These are phyloP conservation scores for Daubentonia madagascariensis DNA, from an alignment of 2,113 vertebrate genomes.

Conservation along the genomic window DNA sequence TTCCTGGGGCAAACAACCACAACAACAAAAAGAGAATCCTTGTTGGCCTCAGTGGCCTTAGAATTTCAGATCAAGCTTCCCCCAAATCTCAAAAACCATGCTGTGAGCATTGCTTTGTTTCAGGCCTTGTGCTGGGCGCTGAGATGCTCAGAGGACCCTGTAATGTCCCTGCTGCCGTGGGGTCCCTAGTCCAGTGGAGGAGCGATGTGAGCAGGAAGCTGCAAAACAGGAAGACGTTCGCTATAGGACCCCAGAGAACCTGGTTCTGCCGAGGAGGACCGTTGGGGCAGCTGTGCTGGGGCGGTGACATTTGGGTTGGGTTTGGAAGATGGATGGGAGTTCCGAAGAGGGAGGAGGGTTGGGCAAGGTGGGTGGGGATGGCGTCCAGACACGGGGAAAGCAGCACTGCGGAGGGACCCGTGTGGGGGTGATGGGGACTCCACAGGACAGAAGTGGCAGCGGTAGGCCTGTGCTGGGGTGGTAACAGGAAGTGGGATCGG, in stretches of 20 bases:
- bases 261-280: background rate
- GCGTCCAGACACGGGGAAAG: too few species aligned
- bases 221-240: background rate
- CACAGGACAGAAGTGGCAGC: background rate
- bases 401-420: background rate
- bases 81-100: background rate
- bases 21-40: background rate
- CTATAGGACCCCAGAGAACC: background rate
- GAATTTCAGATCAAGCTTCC: background rate
- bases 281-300: background rate
- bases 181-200: background rate
- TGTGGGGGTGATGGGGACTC: rapidly evolving
- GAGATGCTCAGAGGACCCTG: background rate
- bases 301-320: background rate
- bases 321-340: background rate
- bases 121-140: background rate
- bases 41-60: background rate
- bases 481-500: background rate
- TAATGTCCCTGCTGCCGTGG: rapidly evolving
- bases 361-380: rapidly evolving
- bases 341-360: background rate
- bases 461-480: background rate
- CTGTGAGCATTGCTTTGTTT: background rate
- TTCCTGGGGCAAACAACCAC: background rate
- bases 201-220: rapidly evolving